Conservation (phyloP, 2,888 invertebrate genomes). For the Brachypalpus laphriformis region DNA sequence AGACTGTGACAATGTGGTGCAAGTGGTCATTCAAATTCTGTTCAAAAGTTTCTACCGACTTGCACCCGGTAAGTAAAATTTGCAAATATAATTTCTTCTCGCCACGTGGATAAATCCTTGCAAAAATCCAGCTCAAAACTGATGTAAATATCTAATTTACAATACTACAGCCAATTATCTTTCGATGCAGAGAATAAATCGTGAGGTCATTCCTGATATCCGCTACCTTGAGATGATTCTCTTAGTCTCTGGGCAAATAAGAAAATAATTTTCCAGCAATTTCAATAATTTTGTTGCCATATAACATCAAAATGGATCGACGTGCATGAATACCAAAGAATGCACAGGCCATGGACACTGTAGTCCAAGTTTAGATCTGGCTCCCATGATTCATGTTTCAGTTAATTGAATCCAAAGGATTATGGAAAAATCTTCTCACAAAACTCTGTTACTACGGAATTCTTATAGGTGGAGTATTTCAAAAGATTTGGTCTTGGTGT, state of each 20-base stretch:
- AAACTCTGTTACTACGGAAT: neutral
- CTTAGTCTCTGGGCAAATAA: conserved; percentile 23
- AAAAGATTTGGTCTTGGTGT: conserved; percentile 8
- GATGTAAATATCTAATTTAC: neutral
- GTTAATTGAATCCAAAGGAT: conserved; percentile 52
- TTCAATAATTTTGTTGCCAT: conserved; percentile 49
- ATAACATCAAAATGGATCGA: conserved; percentile 34
- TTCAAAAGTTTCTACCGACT: too few species aligned
- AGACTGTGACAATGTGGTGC: too few species aligned
- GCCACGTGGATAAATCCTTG: neutral
- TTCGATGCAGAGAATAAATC: conserved; percentile 29
- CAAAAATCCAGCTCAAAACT: neutral
- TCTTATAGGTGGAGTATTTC: neutral
- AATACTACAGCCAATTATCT: conserved; percentile 29
- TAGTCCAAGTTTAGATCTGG: neutral
- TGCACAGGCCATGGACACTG: neutral
- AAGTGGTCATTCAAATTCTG: too few species aligned
- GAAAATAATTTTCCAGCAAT: conserved; percentile 62
- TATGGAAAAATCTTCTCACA: conserved; percentile 6
- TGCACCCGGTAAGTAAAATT: too few species aligned
- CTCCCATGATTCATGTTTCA: conserved; percentile 25
- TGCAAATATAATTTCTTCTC: too few species aligned
- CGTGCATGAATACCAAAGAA: conserved; percentile 29
- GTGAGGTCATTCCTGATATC: conserved; percentile 43
- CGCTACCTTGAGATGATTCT: conserved; percentile 20